Conservation (phyloP, 2,888 invertebrate genomes). For the Encarsia formosa region DNA sequence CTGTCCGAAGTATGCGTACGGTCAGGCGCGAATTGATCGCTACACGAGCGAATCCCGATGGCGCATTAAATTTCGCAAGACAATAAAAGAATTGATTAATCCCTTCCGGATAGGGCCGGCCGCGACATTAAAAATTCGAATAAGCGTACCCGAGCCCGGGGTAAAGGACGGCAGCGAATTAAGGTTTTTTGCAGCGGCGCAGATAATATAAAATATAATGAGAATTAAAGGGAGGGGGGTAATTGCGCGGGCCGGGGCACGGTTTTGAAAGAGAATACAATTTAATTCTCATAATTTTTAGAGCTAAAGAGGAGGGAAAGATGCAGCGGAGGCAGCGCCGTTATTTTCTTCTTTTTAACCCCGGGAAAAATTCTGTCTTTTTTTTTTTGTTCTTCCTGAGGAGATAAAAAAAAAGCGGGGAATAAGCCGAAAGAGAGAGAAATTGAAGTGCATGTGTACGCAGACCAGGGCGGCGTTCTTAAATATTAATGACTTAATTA, state of each 20-base stretch:
- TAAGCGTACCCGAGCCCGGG: too few species aligned
- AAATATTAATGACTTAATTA: constrained; percentile 48
- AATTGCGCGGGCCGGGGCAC: constrained; percentile 19
- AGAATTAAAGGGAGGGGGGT: constrained; percentile 24
- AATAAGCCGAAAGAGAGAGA: neutral
- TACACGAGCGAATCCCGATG: too few species aligned
- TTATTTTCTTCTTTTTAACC: too few species aligned
- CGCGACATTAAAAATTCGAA: too few species aligned
- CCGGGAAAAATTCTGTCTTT: too few species aligned
- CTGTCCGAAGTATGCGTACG: too few species aligned
- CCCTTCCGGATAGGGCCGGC: too few species aligned
- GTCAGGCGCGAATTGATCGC: too few species aligned
- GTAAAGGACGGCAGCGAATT: constrained; percentile 3
- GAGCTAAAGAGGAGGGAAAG: constrained; percentile 10
- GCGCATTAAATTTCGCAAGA: too few species aligned
- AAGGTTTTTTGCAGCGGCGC: neutral
- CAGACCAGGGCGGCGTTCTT: constrained; percentile 31
- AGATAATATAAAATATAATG: constrained; percentile 27
- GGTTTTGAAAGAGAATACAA: constrained; percentile 28
- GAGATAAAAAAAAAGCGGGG: neutral
- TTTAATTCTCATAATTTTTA: constrained; percentile 29
- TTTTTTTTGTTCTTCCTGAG: too few species aligned
- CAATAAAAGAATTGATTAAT: too few species aligned
- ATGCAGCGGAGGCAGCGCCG: too few species aligned
- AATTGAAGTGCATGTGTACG: constrained; percentile 7